Evolutionary conservation across 1,140 invertebrate species (phyloP).

Genomic region (Venustaconcha ellipsiformis): DNA sequence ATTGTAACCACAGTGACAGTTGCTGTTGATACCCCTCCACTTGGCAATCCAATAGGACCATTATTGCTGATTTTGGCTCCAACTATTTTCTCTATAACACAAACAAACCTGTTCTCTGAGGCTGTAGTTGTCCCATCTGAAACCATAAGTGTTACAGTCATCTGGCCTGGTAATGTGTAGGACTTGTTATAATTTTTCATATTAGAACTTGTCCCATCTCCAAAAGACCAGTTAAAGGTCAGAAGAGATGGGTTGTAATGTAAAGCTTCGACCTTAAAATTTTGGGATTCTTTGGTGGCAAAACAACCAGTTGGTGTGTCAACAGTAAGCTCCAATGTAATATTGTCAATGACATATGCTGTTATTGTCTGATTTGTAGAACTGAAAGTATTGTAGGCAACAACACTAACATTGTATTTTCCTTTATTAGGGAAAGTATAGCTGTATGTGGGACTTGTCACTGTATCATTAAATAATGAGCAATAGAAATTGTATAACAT

Average conservation of each 20-base stretch:
- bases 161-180: constrained; percentile 23
- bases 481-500: constrained; percentile 31
- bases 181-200: neutral
- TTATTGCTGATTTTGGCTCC: neutral
- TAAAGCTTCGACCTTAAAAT: constrained; percentile 18
- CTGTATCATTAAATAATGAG: constrained; percentile 12
- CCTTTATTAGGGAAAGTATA: constrained; percentile 24
- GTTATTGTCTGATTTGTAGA: neutral
- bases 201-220: constrained; percentile 9
- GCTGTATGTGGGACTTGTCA: constrained; percentile 1
- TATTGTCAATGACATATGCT: constrained; percentile 31
- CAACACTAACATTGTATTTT: constrained; percentile 30
- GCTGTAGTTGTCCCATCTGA: constrained; percentile 3
- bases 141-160: constrained; percentile 22
- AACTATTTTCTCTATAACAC: constrained; percentile 22
- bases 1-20: constrained; percentile 1
- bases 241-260: constrained; percentile 19
- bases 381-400: constrained; percentile 32
- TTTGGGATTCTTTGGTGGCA: constrained; percentile 1
- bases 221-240: constrained; percentile 32
- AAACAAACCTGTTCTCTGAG: neutral
- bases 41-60: constrained; percentile 7
- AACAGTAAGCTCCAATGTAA: constrained; percentile 15
- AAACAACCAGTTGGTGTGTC: constrained; percentile 9
- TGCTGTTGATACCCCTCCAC: neutral